Percentiles rank a stretch among this genome's conserved stretches.
These are phyloP conservation scores for Amphiura filiformis DNA, from an alignment of 35 echinoderm and acorn worm genomes.

Conservation along the genomic window DNA sequence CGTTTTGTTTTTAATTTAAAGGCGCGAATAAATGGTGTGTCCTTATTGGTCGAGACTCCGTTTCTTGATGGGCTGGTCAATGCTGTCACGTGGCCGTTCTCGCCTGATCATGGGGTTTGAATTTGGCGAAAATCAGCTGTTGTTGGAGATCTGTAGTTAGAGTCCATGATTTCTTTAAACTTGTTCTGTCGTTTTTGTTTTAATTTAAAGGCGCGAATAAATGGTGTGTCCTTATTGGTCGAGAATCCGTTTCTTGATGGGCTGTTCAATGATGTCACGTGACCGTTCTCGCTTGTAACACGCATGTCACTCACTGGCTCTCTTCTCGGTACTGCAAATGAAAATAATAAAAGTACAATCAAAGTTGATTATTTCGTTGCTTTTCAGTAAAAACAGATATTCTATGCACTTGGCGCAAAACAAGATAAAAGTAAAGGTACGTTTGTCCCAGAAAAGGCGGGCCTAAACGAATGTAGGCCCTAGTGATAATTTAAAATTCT, in stretches of 20 bases:
- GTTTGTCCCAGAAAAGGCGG: no score
- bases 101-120: background rate
- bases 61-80: background rate
- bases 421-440: no score
- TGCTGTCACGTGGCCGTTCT: background rate
- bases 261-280: background rate
- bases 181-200: background rate
- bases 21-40: background rate
- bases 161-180: background rate
- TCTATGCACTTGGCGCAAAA: no score
- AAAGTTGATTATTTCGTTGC: no score
- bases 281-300: background rate
- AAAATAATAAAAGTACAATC: background rate
- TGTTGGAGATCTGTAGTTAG: background rate
- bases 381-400: no score
- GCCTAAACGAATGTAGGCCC: no score
- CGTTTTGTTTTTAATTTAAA: background rate
- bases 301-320: background rate
- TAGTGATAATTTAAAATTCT: no score
- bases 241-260: background rate
- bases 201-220: background rate
- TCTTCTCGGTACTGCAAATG: background rate
- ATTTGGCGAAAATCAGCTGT: background rate
- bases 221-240: background rate
- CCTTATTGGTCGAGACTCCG: background rate